Percentiles rank a stretch among this genome's conserved stretches.
phyloP scores from a whole-genome alignment of 1,140 invertebrate species.

The Drosophila watanabei region DNA sequence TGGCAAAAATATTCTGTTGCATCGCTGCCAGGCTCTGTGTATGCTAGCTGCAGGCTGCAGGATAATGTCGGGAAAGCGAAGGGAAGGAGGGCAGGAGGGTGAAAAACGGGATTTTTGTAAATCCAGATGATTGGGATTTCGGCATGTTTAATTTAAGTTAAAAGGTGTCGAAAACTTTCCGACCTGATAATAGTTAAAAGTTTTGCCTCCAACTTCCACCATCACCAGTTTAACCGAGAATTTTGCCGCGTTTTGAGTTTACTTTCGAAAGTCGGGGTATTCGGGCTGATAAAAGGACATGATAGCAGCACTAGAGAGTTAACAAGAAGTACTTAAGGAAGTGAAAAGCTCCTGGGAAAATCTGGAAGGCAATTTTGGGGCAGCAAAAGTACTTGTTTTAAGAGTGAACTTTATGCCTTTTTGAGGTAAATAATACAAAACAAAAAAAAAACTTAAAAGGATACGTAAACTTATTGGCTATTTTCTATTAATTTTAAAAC shows the following conservation, averaged over 20 bases:
- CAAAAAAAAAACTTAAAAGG: background rate
- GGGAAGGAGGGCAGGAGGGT: fast-evolving
- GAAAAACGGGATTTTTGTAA: constrained; percentile 40
- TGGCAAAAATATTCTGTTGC: constrained; percentile 74
- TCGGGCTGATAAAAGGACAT: constrained; percentile 28
- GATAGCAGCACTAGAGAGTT: constrained; percentile 27
- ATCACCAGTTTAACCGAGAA: constrained; percentile 21
- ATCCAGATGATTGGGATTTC: constrained; percentile 67
- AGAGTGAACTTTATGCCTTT: background rate
- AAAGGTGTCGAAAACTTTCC: constrained; percentile 69
- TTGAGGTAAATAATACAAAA: background rate
- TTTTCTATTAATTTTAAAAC: no score
- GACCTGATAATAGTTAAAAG: constrained; percentile 56
- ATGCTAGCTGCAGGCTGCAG: constrained; percentile 1
- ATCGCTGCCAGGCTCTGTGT: constrained; percentile 36
- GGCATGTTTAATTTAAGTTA: constrained; percentile 68
- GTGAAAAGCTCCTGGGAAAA: constrained; percentile 3
- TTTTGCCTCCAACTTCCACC: constrained; percentile 29
- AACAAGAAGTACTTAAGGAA: constrained; percentile 16
- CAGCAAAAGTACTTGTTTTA: background rate
- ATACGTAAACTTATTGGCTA: no score
- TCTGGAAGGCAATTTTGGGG: background rate
- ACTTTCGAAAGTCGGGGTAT: background rate
- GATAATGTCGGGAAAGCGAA: background rate
- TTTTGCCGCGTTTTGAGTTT: constrained; percentile 19